Evolutionary conservation across 2,113 vertebrate genomes (phyloP).

Genomic region (Gobiocypris rarus): DNA sequence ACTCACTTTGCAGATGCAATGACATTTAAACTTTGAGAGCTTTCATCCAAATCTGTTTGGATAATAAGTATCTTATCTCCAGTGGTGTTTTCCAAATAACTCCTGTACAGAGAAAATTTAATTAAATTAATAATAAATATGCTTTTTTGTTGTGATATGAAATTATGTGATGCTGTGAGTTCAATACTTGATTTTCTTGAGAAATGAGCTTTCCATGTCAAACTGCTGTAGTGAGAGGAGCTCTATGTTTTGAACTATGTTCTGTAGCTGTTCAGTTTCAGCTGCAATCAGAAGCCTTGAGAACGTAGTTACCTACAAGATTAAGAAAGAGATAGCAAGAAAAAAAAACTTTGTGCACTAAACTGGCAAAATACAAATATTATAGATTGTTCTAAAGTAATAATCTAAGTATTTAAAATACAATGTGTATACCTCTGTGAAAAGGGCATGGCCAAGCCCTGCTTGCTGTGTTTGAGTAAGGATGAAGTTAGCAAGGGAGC

Average conservation of each 20-base stretch:
- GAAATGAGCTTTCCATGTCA: slow-evolving; percentile 89
- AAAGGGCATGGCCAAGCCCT: slow-evolving; percentile 49
- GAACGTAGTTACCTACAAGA: slow-evolving; percentile 89
- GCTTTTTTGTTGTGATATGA: background rate
- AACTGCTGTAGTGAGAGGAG: slow-evolving; percentile 90
- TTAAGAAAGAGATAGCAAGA: background rate
- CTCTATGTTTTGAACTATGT: slow-evolving; percentile 68
- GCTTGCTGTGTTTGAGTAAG: slow-evolving; percentile 61
- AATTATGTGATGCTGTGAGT: background rate
- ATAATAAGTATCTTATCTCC: slow-evolving; percentile 85
- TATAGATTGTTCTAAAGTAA: background rate
- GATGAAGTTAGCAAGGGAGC: slow-evolving; percentile 84
- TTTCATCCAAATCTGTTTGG: slow-evolving; percentile 88
- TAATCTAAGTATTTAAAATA: background rate
- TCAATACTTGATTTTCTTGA: slow-evolving; percentile 87
- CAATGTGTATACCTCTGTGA: slow-evolving; percentile 84
- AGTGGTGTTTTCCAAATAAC: slow-evolving; percentile 70
- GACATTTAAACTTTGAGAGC: slow-evolving; percentile 82
- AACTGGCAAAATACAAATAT: background rate
- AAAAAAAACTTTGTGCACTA: background rate
- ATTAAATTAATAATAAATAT: background rate
- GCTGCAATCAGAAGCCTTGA: slow-evolving; percentile 88
- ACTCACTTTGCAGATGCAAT: slow-evolving; percentile 91
- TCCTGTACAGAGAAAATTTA: slow-evolving; percentile 65
- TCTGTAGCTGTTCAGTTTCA: slow-evolving; percentile 75